Base-by-base conservation (phyloP, 2,797 vertebrate genomes). In the Cichlasoma orientale region DNA sequence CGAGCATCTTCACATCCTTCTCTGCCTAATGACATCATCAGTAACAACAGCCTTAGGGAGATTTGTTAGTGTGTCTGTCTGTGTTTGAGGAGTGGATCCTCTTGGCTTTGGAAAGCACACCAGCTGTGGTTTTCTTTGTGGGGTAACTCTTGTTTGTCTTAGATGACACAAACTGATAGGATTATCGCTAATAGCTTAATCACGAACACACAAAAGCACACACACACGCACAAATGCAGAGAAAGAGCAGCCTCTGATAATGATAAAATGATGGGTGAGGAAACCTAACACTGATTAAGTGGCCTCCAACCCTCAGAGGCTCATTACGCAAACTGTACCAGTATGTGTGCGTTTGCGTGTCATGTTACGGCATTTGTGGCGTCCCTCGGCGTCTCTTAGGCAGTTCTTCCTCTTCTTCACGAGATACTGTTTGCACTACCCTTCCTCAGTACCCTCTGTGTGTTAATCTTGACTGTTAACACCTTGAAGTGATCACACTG, bases 251-350 rank as follows among this genome's bases (percentile, higher is more conserved):
- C 72, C 76, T 86, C 78, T 90, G 90, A 93, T 91, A 83, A 75
- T 86, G 94, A 95, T 92, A 93, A 93, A 90, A 86, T 36, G 75
- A 73, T 33, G 79, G 89, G 89, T 90, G 89, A 90, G 80, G 91
- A 93, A 88, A 86, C 75, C 89, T 78, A 82, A 88, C 86, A 83
- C 94, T 93, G 93, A 94, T 94, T 92, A 93, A 86, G 76, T 77
- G 80, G 77, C 91, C 86, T 80, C 82, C 77, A 85, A 90, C 85
- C 84, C 84, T 70, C 8, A 58, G 80, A 86, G 80, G 84, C 68
- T 90, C 90, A 93, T 93, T 86, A 89, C 82, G 73, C 52, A 55
- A 77, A 77, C 61, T 52, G 52, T 56, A 23, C 66, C 10, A 4
- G 69, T 18, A 31, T 38, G 55, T 54, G 73, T 0, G 23, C 27